A percentile compares a stretch with the other conserved stretches of the same genome.
Evolutionary conservation across 2,888 invertebrate genomes (phyloP).

Genomic region (Gnatocerus cornutus): DNA sequence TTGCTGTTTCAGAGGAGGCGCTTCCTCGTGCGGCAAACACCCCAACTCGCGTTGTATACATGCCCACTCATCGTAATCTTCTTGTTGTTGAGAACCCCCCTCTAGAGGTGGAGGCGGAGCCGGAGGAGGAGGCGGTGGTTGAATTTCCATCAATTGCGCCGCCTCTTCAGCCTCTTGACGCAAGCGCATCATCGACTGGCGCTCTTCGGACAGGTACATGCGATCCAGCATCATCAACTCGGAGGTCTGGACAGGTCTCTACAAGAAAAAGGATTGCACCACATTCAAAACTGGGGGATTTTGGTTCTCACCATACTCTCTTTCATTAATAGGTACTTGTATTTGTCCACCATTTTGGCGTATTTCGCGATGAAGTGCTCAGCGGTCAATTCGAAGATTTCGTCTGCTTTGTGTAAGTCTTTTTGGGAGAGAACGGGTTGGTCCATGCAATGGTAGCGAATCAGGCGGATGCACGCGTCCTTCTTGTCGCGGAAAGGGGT

Average conservation of each 20-base stretch:
- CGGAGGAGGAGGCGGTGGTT: slow-evolving; percentile 48
- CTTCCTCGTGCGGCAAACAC: slow-evolving; percentile 66
- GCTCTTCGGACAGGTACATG: slow-evolving; percentile 82
- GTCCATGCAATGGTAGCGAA: slow-evolving; percentile 85
- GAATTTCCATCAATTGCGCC: slow-evolving; percentile 54
- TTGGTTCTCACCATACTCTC: slow-evolving; percentile 82
- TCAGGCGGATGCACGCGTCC: slow-evolving; percentile 84
- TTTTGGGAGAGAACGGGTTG: slow-evolving; percentile 77
- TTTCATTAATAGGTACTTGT: slow-evolving; percentile 81
- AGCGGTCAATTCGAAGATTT: slow-evolving; percentile 80
- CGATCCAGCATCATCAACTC: slow-evolving; percentile 86
- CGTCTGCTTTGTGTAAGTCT: slow-evolving; percentile 80
- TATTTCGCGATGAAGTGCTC: slow-evolving; percentile 81
- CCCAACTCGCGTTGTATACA: slow-evolving; percentile 80
- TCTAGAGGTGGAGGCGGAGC: slow-evolving; percentile 28
- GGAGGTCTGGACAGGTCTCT: slow-evolving; percentile 83
- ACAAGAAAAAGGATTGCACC: slow-evolving; percentile 36
- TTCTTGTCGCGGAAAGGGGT: slow-evolving; percentile 81
- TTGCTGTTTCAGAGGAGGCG: neutral
- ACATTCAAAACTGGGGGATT: neutral
- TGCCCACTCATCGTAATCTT: slow-evolving; percentile 79
- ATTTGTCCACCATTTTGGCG: slow-evolving; percentile 82
- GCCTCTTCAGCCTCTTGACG: slow-evolving; percentile 71
- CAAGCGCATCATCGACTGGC: slow-evolving; percentile 76
- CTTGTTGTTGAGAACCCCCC: slow-evolving; percentile 36